phyloP scores from a whole-genome alignment of 2,113 vertebrate genomes.

The Ceyx melanurus region DNA sequence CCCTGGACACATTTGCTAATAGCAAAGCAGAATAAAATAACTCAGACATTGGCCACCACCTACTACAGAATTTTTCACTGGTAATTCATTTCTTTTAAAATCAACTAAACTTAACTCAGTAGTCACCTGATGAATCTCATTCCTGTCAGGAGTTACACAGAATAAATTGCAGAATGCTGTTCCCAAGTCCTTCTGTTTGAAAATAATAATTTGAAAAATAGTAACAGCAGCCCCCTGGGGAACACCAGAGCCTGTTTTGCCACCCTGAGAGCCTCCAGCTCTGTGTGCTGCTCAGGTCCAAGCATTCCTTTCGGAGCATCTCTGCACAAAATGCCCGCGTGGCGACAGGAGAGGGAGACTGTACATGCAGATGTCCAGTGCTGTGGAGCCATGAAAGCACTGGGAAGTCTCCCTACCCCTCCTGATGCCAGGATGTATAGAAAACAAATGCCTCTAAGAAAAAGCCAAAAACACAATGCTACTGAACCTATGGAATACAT shows the following conservation, averaged over 20 bases:
- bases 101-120: background rate
- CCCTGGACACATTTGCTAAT: background rate
- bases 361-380: conserved; percentile 76
- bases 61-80: background rate
- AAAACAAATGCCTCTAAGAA: conserved; percentile 35
- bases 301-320: conserved; percentile 74
- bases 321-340: conserved; percentile 77
- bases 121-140: background rate
- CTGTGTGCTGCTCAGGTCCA: conserved; percentile 63
- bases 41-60: background rate
- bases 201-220: background rate
- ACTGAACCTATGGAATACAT: conserved; percentile 57
- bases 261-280: conserved; percentile 4
- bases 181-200: background rate
- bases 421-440: conserved; percentile 49
- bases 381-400: conserved; percentile 41
- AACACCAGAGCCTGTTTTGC: background rate
- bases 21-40: background rate
- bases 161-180: conserved; percentile 9
- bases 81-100: background rate
- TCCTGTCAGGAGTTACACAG: background rate
- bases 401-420: conserved; percentile 58
- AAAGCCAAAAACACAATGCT: conserved; percentile 45
- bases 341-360: conserved; percentile 63
- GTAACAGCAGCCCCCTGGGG: background rate